phyloP scores from a whole-genome alignment of 2,888 invertebrate species.

The Mesoligia furuncula region DNA sequence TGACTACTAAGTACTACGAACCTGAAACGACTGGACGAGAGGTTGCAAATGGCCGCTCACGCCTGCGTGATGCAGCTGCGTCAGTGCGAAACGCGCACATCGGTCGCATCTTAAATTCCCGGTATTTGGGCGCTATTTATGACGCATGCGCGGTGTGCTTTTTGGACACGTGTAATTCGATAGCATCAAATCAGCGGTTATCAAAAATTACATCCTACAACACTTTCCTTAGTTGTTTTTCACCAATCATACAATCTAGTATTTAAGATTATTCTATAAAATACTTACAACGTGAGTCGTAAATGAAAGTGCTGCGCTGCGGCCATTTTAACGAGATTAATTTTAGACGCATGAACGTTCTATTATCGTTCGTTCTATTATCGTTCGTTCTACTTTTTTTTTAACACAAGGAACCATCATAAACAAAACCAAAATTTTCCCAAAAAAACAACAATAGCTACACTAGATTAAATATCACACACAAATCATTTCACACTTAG shows the following conservation, averaged over 20 bases:
- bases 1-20: too few relatives aligned
- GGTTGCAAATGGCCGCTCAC: too few relatives aligned
- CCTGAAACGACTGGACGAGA: too few relatives aligned
- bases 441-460: background rate
- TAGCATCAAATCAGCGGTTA: background rate
- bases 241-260: background rate
- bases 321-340: background rate
- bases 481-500: too few relatives aligned
- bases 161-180: background rate
- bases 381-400: too few relatives aligned
- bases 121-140: background rate
- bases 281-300: background rate
- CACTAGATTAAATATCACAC: background rate
- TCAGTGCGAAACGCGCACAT: background rate
- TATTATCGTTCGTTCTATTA: too few relatives aligned
- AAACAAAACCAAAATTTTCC: background rate
- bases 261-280: background rate
- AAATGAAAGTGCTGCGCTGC: background rate
- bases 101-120: too few relatives aligned
- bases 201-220: background rate
- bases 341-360: background rate
- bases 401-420: background rate
- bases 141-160: background rate
- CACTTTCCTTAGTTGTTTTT: too few relatives aligned
- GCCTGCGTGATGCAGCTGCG: too few relatives aligned